Evolutionary conservation across 2,888 invertebrate genomes (phyloP).

Genomic region (Campaea margaritaria): DNA sequence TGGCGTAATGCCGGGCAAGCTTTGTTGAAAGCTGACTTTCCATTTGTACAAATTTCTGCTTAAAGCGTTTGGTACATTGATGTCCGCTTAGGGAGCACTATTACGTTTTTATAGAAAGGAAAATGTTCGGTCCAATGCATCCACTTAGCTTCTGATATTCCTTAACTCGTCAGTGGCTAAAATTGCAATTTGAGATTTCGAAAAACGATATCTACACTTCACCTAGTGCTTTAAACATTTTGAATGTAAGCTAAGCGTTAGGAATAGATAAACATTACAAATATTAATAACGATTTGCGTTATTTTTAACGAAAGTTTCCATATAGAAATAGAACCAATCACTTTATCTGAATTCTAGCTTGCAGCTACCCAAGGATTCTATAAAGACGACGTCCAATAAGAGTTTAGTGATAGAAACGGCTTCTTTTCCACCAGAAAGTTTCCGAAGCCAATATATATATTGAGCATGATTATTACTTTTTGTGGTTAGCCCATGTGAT

Average conservation of each 20-base stretch:
- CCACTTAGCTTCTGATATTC: conserved; percentile 52
- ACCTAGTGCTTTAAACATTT: background rate
- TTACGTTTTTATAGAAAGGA: conserved; percentile 57
- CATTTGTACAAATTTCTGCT: conserved; percentile 47
- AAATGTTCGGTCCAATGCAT: conserved; percentile 59
- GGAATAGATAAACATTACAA: too few relatives aligned
- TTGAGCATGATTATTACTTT: conserved; percentile 1
- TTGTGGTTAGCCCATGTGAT: background rate
- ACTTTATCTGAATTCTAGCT: background rate
- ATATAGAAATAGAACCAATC: background rate
- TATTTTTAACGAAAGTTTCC: too few relatives aligned
- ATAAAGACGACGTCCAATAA: background rate
- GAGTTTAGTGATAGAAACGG: conserved; percentile 3
- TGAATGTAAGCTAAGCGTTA: background rate
- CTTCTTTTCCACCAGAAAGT: background rate
- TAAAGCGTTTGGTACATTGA: conserved; percentile 46
- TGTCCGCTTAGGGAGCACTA: conserved; percentile 55
- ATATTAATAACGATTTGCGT: too few relatives aligned
- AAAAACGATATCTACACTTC: background rate
- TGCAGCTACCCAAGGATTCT: background rate
- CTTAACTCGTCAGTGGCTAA: background rate
- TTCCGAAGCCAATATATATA: background rate
- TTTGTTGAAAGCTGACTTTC: conserved; percentile 46
- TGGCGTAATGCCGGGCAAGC: conserved; percentile 44
- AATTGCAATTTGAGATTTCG: background rate